These are phyloP conservation scores for Nipponacmea schrenckii DNA, from an alignment of 2,888 invertebrate genomes.

Conservation along the genomic window DNA sequence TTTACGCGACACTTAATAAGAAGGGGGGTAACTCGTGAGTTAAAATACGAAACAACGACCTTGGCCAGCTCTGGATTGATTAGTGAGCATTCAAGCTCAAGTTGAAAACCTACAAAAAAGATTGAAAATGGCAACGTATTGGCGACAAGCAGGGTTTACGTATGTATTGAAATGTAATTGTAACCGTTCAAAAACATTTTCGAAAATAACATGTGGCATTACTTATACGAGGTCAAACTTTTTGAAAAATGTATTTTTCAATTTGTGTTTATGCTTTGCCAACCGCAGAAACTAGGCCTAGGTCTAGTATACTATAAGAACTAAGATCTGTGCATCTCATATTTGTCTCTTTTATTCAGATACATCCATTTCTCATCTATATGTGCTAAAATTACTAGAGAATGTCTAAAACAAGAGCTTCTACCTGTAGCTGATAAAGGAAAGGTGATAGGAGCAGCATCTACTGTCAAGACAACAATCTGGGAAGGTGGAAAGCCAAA, in stretches of 20 bases:
- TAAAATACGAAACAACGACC: no score
- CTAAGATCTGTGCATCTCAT: no score
- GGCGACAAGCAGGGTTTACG: conserved; percentile 40
- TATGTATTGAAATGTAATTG: conserved; percentile 11
- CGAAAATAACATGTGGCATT: no score
- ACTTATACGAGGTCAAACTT: no score
- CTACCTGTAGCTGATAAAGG: conserved; percentile 75
- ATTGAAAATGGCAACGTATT: conserved; percentile 35
- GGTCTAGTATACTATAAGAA: no score
- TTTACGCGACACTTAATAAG: no score
- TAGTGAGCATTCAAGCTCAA: no score
- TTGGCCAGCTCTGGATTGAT: no score
- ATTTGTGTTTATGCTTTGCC: no score
- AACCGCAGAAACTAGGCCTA: no score
- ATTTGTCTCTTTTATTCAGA: conserved; percentile 70
- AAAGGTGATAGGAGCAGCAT: conserved; percentile 71
- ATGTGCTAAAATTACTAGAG: conserved; percentile 85
- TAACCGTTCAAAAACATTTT: neutral
- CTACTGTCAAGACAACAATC: conserved; percentile 81
- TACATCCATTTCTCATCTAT: conserved; percentile 97
- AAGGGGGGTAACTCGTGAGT: no score
- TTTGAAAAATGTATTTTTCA: no score
- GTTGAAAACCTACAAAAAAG: neutral
- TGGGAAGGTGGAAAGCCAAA: conserved; percentile 86
- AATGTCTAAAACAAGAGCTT: conserved; percentile 81